These are phyloP conservation scores for Willowsia nigromaculata DNA, from an alignment of 2,888 invertebrate species.

Conservation along the genomic window DNA sequence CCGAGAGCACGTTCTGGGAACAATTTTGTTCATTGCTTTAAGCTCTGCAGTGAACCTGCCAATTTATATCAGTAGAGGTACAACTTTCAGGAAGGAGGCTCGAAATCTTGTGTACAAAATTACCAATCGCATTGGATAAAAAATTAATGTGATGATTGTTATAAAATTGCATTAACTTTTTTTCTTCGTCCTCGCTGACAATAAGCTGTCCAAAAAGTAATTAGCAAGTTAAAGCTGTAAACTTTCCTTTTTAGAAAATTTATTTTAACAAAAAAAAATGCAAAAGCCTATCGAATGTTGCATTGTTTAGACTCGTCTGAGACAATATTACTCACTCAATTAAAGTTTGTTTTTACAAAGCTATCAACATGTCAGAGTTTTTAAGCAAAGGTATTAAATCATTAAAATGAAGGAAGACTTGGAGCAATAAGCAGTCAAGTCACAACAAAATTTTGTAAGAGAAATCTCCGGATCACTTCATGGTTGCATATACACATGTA, in stretches of 20 bases:
- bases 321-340: constrained; percentile 35
- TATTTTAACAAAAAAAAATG: background rate
- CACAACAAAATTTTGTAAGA: background rate
- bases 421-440: background rate
- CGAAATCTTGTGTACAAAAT: background rate
- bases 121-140: constrained; percentile 2
- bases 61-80: constrained; percentile 29
- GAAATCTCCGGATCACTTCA: background rate
- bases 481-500: background rate
- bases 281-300: background rate
- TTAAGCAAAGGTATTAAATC: constrained; percentile 33
- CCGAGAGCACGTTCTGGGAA: constrained; percentile 15
- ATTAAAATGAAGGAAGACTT: background rate
- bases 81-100: constrained; percentile 41
- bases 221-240: background rate
- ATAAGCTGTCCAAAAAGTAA: background rate
- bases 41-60: constrained; percentile 35
- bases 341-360: constrained; percentile 5
- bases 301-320: background rate
- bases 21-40: background rate
- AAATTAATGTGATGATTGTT: background rate
- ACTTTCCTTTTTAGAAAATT: background rate
- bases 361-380: constrained; percentile 21
- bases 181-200: background rate
- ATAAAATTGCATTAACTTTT: background rate